Base-by-base conservation (phyloP, 2,113 vertebrate species). In the Bambusicola thoracicus region DNA sequence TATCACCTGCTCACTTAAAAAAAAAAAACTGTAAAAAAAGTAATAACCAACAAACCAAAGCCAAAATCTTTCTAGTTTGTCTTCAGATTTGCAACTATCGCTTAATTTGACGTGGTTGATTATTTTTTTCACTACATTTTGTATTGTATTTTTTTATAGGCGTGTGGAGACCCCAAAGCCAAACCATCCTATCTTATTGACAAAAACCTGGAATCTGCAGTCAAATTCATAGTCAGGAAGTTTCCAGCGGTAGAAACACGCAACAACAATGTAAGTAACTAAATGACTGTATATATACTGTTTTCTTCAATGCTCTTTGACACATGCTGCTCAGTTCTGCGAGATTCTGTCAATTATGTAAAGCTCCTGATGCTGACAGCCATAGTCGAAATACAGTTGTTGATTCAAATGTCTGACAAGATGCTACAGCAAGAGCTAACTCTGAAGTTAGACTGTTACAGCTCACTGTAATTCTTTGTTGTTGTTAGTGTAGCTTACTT, bases 191-290 rank as follows among this genome's bases (percentile, higher is more conserved):
- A 99, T 95, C 99, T 99, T 90, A 99, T 99, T 41, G 99, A 99
- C 97, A 99, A 99, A 98, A 99, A 99, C 96, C 96, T 99, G 97
- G 99, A 99, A 97, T 99, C 99, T 61, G 99, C 99, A 20, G 99
- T 99, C 96, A 99, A 99, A 98, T 99, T 99, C 96, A 99, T 99
- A 92, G 99, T 99, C 96, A 98, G 99, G 96, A 99, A 99, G 96
- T 99, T 99, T 73, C 99, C 99, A 46, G 99, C 99, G 46, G 99
- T 99, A 93, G 99, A 99, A 97, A 99, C 99, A 1, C 98, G 99
- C 65, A 99, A 99, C 97, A 99, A 99, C 97, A 99, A 99, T 53
- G 99, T 99, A 98, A 99, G 99, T 98, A 81, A 59, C 84, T 51
- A 73, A 68, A 83, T 80, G 66, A 4, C 21, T 81, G 0, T 77